Evolutionary conservation across 2,797 vertebrate species (phyloP), one percentile per base, ranked within the genome.

Genomic region (Pagetopsis macropterus): DNA sequence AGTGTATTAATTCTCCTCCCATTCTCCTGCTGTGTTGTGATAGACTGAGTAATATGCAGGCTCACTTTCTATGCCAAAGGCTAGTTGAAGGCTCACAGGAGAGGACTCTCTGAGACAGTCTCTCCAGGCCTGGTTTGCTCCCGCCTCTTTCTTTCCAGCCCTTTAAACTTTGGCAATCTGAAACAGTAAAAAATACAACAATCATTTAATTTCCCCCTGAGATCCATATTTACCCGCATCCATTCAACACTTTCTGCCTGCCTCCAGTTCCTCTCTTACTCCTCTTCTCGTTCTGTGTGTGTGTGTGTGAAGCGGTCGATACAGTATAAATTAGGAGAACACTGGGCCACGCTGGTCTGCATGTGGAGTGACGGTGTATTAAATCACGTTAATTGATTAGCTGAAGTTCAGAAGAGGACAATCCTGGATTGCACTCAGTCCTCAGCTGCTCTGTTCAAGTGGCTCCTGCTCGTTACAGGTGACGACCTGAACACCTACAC

Each of bases 1-100:
- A 85, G 88, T 85, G 88, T 89, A 84, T 89, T 89, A 85, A 87
- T 87, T 90, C 81, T 87, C 86, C 76, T 81, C 80, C 85, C 68
- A 83, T 89, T 88, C 81, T 90, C 88, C 90, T 75, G 84, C 89
- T 90, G 88, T 68, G 83, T 82, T 88, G 85, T 87, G 89, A 88
- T 91, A 84, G 87, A 84, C 88, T 88, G 84, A 81, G 78, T 93
- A 89, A 90, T 89, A 90, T 90, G 89, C 91, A 91, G 89, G 85
- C 87, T 91, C 88, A 90, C 88, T 92, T 90, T 90, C 85, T 75
- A 37, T 81, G 92, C 91, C 92, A 90, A 84, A 81, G 90, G 91
- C 84, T 74, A 90, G 88, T 83, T 9, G 51, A 52, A 75, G 82
- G 76, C 89, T 89, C 85, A 85, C 71, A 79, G 72, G 76, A 87